Evolutionary conservation across 2,888 invertebrate species (phyloP).

Genomic region (Cantharis lateralis): DNA sequence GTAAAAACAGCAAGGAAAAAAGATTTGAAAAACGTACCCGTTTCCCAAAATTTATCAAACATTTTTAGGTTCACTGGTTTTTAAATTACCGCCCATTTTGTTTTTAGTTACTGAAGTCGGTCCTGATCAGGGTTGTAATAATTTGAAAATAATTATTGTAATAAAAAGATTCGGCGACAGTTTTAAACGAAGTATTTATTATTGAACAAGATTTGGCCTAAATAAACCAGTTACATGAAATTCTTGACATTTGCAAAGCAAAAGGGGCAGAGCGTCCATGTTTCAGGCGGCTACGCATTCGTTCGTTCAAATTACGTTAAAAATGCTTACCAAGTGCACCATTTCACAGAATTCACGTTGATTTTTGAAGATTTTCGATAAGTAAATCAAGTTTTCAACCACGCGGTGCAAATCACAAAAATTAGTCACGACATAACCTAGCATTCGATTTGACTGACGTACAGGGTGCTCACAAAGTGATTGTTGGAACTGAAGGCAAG

Average conservation of each 20-base stretch:
- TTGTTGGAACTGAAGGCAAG: neutral
- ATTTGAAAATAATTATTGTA: neutral
- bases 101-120: neutral
- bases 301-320: neutral
- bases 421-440: neutral
- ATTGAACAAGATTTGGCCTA: neutral
- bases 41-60: no score
- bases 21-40: no score
- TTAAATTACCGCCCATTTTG: neutral
- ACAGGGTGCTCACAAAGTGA: neutral
- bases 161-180: no score
- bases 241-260: neutral
- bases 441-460: neutral
- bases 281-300: no score
- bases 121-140: neutral
- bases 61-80: no score
- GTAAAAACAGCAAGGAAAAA: no score
- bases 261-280: neutral
- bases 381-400: neutral
- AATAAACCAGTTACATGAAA: neutral
- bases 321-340: neutral
- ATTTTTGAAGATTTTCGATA: neutral
- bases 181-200: neutral
- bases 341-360: neutral
- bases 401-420: neutral